Evolutionary conservation across 2,113 vertebrate species (phyloP).

Genomic region (Nymphicus hollandicus): DNA sequence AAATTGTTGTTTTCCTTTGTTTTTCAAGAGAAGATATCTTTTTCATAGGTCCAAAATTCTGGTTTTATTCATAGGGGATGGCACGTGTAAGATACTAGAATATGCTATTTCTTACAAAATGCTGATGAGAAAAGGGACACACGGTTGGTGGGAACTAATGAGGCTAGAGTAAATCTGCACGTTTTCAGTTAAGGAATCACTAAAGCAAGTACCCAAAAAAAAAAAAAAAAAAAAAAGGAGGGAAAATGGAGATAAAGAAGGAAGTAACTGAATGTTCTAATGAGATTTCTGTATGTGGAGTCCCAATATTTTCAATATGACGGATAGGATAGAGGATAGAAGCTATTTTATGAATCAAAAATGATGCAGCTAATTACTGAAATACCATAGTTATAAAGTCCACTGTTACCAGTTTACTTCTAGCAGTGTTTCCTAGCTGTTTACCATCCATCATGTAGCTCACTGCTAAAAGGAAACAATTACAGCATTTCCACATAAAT

Average conservation of each 20-base stretch:
- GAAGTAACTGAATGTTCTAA: background rate
- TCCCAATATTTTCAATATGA: background rate
- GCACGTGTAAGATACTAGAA: background rate
- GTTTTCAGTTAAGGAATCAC: background rate
- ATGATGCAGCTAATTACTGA: background rate
- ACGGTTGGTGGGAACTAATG: background rate
- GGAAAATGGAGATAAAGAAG: background rate
- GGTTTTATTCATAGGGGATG: background rate
- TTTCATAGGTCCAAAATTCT: background rate
- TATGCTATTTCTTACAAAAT: background rate
- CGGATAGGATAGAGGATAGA: background rate
- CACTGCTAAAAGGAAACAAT: background rate
- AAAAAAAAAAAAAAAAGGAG: background rate
- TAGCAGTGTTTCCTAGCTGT: background rate
- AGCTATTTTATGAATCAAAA: background rate
- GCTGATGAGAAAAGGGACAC: background rate
- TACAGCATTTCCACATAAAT: background rate
- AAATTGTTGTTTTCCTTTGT: background rate
- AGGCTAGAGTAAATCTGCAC: background rate
- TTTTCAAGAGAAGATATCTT: background rate
- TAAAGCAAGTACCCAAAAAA: background rate
- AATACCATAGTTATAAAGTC: background rate
- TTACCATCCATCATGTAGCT: background rate
- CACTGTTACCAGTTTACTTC: background rate
- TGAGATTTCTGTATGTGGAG: background rate